Conservation (phyloP, 2,797 vertebrate genomes). For the Gastrophryne carolinensis region DNA sequence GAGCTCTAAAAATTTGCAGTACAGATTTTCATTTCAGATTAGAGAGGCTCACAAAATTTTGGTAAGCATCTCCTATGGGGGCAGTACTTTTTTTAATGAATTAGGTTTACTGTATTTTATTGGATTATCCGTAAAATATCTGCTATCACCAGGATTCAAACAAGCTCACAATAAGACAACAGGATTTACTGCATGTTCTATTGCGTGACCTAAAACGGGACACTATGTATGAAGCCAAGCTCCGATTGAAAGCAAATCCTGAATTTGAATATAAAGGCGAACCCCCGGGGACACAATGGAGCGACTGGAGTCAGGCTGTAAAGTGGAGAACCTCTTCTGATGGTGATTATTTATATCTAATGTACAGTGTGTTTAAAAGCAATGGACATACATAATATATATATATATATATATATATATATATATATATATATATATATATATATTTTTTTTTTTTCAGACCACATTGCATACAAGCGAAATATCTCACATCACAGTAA, state of each 20-base stretch:
- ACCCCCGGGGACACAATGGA: background rate
- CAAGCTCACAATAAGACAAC: background rate
- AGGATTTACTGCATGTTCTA: background rate
- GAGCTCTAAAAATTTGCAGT: too few relatives aligned
- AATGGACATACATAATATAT: background rate
- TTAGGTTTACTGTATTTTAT: background rate
- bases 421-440: too few relatives aligned
- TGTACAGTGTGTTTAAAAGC: background rate
- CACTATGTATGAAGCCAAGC: conserved; percentile 36
- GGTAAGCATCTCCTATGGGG: too few relatives aligned
- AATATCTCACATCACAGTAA: too few relatives aligned
- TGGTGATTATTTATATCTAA: background rate
- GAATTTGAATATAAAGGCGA: too few relatives aligned
- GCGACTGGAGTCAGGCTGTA: conserved; percentile 20
- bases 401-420: too few relatives aligned
- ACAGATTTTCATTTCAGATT: too few relatives aligned
- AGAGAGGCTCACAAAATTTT: too few relatives aligned
- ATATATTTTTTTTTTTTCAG: too few relatives aligned
- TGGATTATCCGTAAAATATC: background rate
- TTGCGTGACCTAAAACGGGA: background rate
- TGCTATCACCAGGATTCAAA: background rate
- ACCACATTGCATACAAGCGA: too few relatives aligned
- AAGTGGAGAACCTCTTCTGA: conserved; percentile 15
- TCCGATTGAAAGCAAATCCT: background rate
- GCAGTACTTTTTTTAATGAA: too few relatives aligned